Percentiles rank a stretch among this genome's conserved stretches.
phyloP scores from a whole-genome alignment of 2,797 vertebrate genomes.

The Danio kyathit region DNA sequence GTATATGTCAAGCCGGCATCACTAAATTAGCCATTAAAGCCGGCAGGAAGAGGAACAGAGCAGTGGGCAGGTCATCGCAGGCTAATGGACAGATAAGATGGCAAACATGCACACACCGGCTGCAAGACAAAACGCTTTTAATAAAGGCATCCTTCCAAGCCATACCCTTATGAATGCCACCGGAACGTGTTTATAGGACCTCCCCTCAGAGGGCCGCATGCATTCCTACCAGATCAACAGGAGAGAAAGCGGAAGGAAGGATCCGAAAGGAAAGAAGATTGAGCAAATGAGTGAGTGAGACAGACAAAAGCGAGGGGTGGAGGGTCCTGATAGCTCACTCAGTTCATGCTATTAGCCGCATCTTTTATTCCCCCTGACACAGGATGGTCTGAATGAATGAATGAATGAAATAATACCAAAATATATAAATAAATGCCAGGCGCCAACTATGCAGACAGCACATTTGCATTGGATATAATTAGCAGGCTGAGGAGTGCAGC shows the following conservation, averaged over 20 bases:
- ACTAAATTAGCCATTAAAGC: constrained; percentile 87
- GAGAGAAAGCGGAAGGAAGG: constrained; percentile 31
- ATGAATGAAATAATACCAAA: constrained; percentile 74
- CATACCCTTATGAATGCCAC: constrained; percentile 75
- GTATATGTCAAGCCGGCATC: constrained; percentile 85
- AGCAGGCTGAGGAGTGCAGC: constrained; percentile 76
- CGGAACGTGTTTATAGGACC: constrained; percentile 79
- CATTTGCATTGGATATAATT: constrained; percentile 96
- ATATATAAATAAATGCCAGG: constrained; percentile 67
- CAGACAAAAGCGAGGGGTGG: neutral
- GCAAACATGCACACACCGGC: constrained; percentile 61
- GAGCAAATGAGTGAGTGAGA: constrained; percentile 18
- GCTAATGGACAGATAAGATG: constrained; percentile 80
- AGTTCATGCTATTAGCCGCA: constrained; percentile 62
- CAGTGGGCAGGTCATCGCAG: constrained; percentile 80
- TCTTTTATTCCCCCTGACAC: constrained; percentile 73
- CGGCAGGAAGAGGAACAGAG: constrained; percentile 77
- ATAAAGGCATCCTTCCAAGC: constrained; percentile 77
- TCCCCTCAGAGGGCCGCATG: constrained; percentile 70
- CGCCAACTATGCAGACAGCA: constrained; percentile 64
- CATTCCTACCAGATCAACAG: constrained; percentile 61
- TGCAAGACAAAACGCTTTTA: constrained; percentile 79
- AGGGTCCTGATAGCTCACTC: constrained; percentile 32
- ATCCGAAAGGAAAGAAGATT: neutral
- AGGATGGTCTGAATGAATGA: constrained; percentile 64